Percentiles rank a stretch among this genome's conserved stretches.
Evolutionary conservation across 2,888 invertebrate genomes (phyloP).

Genomic region (Drepana falcataria): DNA sequence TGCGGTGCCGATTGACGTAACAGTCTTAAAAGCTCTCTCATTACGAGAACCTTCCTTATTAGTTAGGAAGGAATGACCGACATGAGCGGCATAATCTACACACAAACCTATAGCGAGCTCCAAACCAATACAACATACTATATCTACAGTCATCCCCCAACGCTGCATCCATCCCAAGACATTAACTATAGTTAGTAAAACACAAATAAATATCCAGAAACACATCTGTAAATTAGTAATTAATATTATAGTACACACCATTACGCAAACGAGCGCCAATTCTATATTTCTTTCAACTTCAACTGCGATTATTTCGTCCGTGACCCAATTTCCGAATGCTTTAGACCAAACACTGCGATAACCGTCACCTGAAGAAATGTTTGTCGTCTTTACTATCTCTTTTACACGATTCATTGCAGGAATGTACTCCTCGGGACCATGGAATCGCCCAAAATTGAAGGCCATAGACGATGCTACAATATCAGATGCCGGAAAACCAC

Average conservation of each 20-base stretch:
- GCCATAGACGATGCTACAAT: constrained; percentile 81
- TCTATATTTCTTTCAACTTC: constrained; percentile 88
- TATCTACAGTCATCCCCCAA: constrained; percentile 90
- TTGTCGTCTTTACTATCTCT: constrained; percentile 71
- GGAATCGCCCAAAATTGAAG: constrained; percentile 80
- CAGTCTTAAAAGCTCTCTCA: constrained; percentile 81
- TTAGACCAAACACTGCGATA: constrained; percentile 85
- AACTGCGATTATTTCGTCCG: constrained; percentile 85
- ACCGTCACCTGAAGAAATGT: constrained; percentile 80
- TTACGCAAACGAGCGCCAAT: constrained; percentile 86
- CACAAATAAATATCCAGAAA: constrained; percentile 87
- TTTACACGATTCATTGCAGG: constrained; percentile 85
- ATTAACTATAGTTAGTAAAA: constrained; percentile 85
- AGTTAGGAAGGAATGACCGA: constrained; percentile 88
- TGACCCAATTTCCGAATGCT: constrained; percentile 86
- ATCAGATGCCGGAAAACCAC: constrained; percentile 79
- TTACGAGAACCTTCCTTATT: constrained; percentile 70
- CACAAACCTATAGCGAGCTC: constrained; percentile 90
- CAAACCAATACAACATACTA: constrained; percentile 88
- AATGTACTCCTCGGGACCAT: constrained; percentile 82
- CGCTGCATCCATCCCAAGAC: constrained; percentile 88
- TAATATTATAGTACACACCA: constrained; percentile 86
- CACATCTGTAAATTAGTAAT: constrained; percentile 88
- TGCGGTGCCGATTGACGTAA: constrained; percentile 86
- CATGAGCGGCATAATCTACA: constrained; percentile 90